A percentile compares a stretch with the other conserved stretches of the same genome.
Conservation (phyloP, 92 coral and sea anemone genomes). For the Paragorgia papillata region DNA sequence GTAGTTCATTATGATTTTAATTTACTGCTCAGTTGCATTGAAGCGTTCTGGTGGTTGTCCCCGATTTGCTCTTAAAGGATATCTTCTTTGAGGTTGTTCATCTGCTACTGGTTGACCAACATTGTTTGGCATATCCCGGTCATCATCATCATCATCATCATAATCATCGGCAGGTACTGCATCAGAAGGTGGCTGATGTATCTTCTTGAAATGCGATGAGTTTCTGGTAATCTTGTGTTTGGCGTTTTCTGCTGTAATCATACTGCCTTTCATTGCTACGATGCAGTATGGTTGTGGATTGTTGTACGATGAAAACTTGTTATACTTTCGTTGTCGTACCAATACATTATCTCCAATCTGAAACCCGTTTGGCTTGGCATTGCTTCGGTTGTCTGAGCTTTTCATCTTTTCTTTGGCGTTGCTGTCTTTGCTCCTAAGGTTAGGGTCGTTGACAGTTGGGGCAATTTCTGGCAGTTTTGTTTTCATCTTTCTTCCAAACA, state of each 20-base stretch:
- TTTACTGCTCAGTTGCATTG: too few relatives aligned
- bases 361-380: slow-evolving; percentile 2
- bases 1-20: too few relatives aligned
- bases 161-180: neutral
- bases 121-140: neutral
- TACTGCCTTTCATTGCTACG: neutral
- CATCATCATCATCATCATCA: neutral
- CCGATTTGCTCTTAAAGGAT: slow-evolving; percentile 13
- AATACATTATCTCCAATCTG: slow-evolving; percentile 10
- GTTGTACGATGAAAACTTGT: neutral
- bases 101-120: neutral
- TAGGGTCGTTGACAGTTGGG: neutral
- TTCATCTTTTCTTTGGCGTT: slow-evolving; percentile 9
- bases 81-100: slow-evolving; percentile 16
- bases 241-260: neutral
- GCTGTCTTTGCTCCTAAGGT: slow-evolving; percentile 2
- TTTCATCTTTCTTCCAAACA: slow-evolving; percentile 14
- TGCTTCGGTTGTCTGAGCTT: neutral
- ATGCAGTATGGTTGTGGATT: slow-evolving; percentile 11
- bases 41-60: slow-evolving; percentile 17
- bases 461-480: slow-evolving; percentile 24
- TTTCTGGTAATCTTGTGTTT: neutral
- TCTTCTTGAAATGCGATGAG: slow-evolving; percentile 6
- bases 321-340: slow-evolving; percentile 3
- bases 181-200: neutral